These are phyloP conservation scores for Tyrannus savana DNA, from an alignment of 2,113 vertebrate genomes.

Conservation along the genomic window DNA sequence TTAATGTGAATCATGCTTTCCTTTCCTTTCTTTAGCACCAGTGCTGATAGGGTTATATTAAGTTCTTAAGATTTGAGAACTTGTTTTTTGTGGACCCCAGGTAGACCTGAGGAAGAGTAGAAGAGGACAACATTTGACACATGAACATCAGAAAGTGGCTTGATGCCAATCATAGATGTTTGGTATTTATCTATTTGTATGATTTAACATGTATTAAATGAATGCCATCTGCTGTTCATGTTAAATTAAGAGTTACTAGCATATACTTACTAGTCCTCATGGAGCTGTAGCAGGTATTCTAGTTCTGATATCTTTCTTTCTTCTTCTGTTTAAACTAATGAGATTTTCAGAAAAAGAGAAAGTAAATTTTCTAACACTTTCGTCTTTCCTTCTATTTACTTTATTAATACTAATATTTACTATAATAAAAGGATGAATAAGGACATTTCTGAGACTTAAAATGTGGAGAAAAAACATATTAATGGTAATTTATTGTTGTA, in stretches of 20 bases:
- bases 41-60: background rate
- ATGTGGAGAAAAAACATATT: background rate
- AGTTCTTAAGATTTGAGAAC: background rate
- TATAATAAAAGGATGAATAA: background rate
- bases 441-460: background rate
- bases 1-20: background rate
- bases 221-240: background rate
- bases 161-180: background rate
- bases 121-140: background rate
- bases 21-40: background rate
- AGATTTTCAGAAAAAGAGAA: background rate
- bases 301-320: background rate
- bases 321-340: background rate
- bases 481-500: background rate
- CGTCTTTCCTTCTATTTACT: background rate
- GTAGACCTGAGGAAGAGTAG: background rate
- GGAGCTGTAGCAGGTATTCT: background rate
- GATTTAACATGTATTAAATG: background rate
- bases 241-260: background rate
- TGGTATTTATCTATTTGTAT: background rate
- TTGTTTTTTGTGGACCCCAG: background rate
- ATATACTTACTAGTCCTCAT: background rate
- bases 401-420: background rate
- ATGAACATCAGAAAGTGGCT: background rate
- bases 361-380: background rate